Evolutionary conservation across 2,888 invertebrate species (phyloP).

Genomic region (Meiosimyza decipiens): DNA sequence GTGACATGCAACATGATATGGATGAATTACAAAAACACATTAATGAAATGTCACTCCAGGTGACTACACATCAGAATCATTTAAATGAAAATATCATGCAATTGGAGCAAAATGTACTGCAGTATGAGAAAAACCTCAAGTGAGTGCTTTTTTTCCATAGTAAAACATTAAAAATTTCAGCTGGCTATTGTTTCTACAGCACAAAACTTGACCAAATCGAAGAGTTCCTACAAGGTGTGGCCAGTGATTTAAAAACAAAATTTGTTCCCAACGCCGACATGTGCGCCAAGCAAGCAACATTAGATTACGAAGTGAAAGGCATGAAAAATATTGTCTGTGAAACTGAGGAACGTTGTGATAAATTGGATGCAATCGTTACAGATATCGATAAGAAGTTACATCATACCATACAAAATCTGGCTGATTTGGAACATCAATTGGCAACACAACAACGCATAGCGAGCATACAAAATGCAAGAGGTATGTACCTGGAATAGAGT

Average conservation of each 20-base stretch:
- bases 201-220: constrained; percentile 60
- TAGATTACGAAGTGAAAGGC: constrained; percentile 69
- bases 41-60: constrained; percentile 56
- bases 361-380: constrained; percentile 65
- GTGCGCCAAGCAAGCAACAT: constrained; percentile 66
- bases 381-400: constrained; percentile 65
- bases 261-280: constrained; percentile 60
- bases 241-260: constrained; percentile 59
- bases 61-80: constrained; percentile 57
- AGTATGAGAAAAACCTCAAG: constrained; percentile 56
- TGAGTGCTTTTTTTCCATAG: constrained; percentile 39
- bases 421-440: constrained; percentile 67
- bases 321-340: constrained; percentile 69
- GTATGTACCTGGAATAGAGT: constrained; percentile 44
- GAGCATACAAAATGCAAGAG: constrained; percentile 62
- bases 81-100: constrained; percentile 62
- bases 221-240: constrained; percentile 55
- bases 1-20: constrained; percentile 55
- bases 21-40: constrained; percentile 57
- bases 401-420: constrained; percentile 67
- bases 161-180: not conserved
- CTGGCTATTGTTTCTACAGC: constrained; percentile 43
- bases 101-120: constrained; percentile 58
- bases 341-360: constrained; percentile 69
- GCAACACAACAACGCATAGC: constrained; percentile 61